Conservation (phyloP, 2,888 invertebrate genomes). For the Stenurella melanura region DNA sequence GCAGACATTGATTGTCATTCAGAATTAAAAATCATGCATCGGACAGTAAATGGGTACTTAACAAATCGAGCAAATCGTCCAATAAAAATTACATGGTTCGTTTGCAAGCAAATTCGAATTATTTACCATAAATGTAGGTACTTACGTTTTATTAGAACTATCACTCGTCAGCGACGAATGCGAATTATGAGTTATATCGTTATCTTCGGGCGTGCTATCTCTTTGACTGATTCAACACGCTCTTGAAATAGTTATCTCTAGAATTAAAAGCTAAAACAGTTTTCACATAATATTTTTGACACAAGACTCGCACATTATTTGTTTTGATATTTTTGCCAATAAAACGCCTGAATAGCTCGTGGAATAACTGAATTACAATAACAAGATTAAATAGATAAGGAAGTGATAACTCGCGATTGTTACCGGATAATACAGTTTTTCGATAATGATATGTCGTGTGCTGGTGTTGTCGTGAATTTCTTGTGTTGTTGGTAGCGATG, state of each 20-base stretch:
- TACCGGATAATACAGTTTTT: conserved; percentile 1
- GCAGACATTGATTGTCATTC: too few relatives aligned
- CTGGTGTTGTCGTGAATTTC: conserved; percentile 9
- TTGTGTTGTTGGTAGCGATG: neutral
- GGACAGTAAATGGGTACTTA: too few relatives aligned
- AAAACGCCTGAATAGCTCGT: neutral
- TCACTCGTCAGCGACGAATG: neutral
- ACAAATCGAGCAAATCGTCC: too few relatives aligned
- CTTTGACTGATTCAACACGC: neutral
- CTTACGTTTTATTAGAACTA: neutral
- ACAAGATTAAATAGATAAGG: conserved; percentile 5
- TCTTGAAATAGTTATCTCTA: conserved; percentile 11
- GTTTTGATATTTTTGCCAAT: neutral
- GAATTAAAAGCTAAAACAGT: conserved; percentile 1
- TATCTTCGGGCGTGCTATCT: neutral
- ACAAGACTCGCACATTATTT: neutral
- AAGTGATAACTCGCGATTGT: neutral
- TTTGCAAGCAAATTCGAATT: too few relatives aligned
- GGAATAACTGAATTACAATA: neutral
- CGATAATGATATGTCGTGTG: neutral
- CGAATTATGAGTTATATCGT: neutral
- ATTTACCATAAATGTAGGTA: neutral
- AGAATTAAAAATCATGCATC: too few relatives aligned
- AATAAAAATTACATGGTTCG: too few relatives aligned
- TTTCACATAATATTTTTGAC: neutral